phyloP scores from a whole-genome alignment of 2,797 vertebrate species.

The Etheostoma perlongum region DNA sequence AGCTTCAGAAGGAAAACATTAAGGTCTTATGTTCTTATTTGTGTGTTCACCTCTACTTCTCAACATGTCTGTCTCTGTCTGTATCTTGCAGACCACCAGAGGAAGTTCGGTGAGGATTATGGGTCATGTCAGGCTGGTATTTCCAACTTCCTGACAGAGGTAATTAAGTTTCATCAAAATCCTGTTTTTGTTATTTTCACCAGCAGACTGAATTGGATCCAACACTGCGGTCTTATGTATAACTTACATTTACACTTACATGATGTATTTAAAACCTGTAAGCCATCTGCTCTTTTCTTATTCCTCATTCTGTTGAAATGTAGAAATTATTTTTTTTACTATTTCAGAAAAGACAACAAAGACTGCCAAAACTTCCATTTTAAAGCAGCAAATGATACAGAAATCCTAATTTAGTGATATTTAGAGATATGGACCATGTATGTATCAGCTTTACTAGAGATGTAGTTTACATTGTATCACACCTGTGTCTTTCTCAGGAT shows the following conservation, averaged over 20 bases:
- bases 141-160: conserved; percentile 77
- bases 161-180: conserved; percentile 40
- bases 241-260: background rate
- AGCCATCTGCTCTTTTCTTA: background rate
- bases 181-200: conserved; percentile 8
- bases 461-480: background rate
- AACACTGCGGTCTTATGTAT: background rate
- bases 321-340: background rate
- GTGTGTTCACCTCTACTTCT: conserved; percentile 47
- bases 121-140: conserved; percentile 96
- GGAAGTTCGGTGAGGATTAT: conserved; percentile 89
- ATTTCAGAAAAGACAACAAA: background rate
- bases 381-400: background rate
- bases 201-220: background rate
- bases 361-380: background rate
- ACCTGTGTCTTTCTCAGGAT: conserved; percentile 80
- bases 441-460: background rate
- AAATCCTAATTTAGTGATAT: background rate
- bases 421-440: background rate
- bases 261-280: background rate
- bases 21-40: conserved; percentile 18
- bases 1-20: conserved; percentile 74
- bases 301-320: background rate
- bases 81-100: conserved; percentile 84
- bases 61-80: conserved; percentile 21